Evolutionary conservation across 2,113 vertebrate species (phyloP), one percentile per base, ranked within the genome.

Genomic region (Oenanthe oenanthe): DNA sequence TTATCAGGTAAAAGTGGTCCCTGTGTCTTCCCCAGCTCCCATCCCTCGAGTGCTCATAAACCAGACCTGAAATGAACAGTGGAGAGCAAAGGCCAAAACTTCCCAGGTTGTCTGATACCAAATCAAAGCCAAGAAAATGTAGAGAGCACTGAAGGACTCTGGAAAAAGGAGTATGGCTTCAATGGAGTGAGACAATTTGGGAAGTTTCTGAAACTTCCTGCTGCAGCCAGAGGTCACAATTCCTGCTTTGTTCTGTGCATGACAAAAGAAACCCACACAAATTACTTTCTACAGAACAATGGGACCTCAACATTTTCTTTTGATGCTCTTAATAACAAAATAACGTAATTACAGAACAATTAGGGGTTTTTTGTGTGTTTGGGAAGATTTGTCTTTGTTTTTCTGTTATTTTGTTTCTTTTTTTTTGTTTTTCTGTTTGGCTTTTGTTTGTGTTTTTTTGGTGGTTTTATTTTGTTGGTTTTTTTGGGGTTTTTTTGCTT

Each of bases 311-410:
- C 10, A 1, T 54, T 62, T 84, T 11, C 19, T 74, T 87, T 87
- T 42, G 4, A 32, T 81, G 38, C 3, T 74, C 6, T 84, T 58
- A 4, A 14, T 80, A 87, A 34, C 25, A 54, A 87, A 87, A 85
- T 48, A 70, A 61, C 0, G 0, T 26, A 40, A 71, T 50, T 61
- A 25, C 7, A 67, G 26, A 70, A 5, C 0, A 2, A 4, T 17
- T 31, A 9, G 15, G 1, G 1, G 0, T 9, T 50, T 42, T 25
- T 4, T 47, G 20, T 47, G 48, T 50, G 48, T 28, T 24, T 67
- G 22, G 26, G 17, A 8, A 8, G 18, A 17, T 21, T 42, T 10
- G 34, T 18, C 54, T 53, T 15, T 21, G 4, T 10, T 22, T 51
- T 51, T 31, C 32, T 60, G 5, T 15, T 50, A 16, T 21, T 34